Base-by-base conservation (phyloP, 2,888 invertebrate species). In the Ceriagrion tenellum region DNA sequence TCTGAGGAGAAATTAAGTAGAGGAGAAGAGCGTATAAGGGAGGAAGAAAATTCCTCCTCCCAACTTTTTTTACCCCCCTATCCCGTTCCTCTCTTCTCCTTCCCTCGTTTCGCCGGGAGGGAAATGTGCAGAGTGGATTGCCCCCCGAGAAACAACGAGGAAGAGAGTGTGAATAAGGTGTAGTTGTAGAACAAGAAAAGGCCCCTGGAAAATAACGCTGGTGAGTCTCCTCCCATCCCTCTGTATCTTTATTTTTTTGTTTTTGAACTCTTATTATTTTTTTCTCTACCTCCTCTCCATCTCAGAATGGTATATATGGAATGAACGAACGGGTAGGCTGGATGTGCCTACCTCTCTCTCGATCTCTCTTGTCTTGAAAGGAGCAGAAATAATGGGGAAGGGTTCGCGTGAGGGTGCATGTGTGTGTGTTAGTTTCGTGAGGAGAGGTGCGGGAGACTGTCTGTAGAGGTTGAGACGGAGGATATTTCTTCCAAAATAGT, bases 1-100 rank as follows among this genome's bases (percentile, higher is more conserved):
- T 93, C 47, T 74, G 69, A 55, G 47, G 89, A 89, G 55, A 55
- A 47, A 89, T 55, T 69, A 93, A 47, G 93, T 93, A n/a, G n/a
- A 59, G 35, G 59, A 55, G 89, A 59, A 55, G 90, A 40, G 88
- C 40, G 88, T 40, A 23, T 47, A 30, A 91, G 35, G 93, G 69
- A 69, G 47, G 74, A 93, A 69, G 69, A 69, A 93, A 93, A 93
- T 93, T 93, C 93, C n/a, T 69, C 93, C n/a, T 69, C 93, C 63
- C 26, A 93, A 93, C 93, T 93, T 93, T 89, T 69, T 89, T 69
- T 55, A 74, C 69, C 26, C 47, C 47, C 47, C 47, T 8, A 2
- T 8, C 47, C 47, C 47, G 47, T 8, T 8, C 47, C 47, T 8
- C 47, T 30, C 10, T 35, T 35, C 26, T 0, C 63, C 59, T 20